phyloP scores from a whole-genome alignment of 37 sponge, comb jelly and placozoan species.

The Axinella damicornis region DNA sequence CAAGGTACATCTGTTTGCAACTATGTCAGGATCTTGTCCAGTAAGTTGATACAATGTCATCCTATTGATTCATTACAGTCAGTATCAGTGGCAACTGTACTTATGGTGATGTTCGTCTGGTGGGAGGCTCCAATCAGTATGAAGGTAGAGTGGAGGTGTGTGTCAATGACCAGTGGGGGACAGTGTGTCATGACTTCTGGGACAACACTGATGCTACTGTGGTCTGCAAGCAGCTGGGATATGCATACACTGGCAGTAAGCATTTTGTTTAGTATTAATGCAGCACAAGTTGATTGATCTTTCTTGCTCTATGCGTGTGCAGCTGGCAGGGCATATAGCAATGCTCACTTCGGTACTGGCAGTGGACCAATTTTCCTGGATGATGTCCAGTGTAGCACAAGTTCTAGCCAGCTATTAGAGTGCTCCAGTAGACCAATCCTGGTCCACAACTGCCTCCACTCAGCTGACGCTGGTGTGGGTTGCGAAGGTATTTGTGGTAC shows the following conservation, averaged over 20 bases:
- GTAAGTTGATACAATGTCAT: too few relatives aligned
- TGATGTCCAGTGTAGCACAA: neutral
- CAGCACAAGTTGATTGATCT: too few relatives aligned
- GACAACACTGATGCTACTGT: slow-evolving; percentile 15
- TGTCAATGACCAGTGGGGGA: slow-evolving; percentile 30
- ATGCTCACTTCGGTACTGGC: too few relatives aligned
- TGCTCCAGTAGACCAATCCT: neutral
- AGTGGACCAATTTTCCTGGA: too few relatives aligned
- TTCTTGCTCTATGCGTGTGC: too few relatives aligned
- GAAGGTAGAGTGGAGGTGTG: slow-evolving; percentile 37
- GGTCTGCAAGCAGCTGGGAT: slow-evolving; percentile 31
- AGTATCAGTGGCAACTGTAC: neutral
- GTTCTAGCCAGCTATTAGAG: neutral
- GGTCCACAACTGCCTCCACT: neutral
- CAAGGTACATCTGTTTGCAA: too few relatives aligned
- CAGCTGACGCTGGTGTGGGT: slow-evolving; percentile 1
- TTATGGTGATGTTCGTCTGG: slow-evolving; percentile 21
- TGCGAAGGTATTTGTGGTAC: neutral
- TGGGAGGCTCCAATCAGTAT: slow-evolving; percentile 19
- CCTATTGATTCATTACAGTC: too few relatives aligned
- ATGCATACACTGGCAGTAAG: slow-evolving; percentile 19
- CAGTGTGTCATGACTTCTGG: slow-evolving; percentile 25
- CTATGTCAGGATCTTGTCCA: too few relatives aligned
- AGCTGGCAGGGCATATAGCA: neutral
- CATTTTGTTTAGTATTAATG: too few relatives aligned